Evolutionary conservation across 2,888 invertebrate genomes (phyloP).

Genomic region (Xestia sexstrigata): DNA sequence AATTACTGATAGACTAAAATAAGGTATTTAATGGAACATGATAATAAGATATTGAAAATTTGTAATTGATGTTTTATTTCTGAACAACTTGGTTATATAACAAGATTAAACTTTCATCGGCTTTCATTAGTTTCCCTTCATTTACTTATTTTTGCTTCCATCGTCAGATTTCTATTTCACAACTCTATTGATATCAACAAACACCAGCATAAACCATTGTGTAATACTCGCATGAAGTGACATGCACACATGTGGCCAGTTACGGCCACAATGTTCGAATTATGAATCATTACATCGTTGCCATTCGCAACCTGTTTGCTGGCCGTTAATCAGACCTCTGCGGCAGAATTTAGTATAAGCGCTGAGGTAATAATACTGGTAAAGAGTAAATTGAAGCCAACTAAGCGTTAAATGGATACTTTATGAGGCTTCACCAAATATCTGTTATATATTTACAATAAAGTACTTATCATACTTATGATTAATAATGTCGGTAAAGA

Average conservation of each 20-base stretch:
- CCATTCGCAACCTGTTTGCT: conserved; percentile 11
- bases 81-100: background rate
- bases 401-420: background rate
- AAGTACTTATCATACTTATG: too few species aligned
- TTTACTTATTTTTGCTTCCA: background rate
- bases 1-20: conserved; percentile 13
- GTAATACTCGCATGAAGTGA: background rate
- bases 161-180: background rate
- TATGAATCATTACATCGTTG: conserved; percentile 12
- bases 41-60: conserved; percentile 23
- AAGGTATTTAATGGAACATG: conserved; percentile 45
- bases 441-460: too few species aligned
- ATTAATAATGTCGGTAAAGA: background rate
- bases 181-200: conserved; percentile 1
- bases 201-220: background rate
- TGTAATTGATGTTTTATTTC: conserved; percentile 35
- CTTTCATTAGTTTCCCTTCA: background rate
- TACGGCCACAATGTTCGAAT: conserved; percentile 9
- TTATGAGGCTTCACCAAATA: background rate
- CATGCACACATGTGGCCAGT: conserved; percentile 23
- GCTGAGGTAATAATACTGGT: background rate
- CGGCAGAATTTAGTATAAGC: conserved; percentile 6
- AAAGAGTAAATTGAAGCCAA: background rate
- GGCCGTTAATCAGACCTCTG: conserved; percentile 9
- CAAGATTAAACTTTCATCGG: background rate